Evolutionary conservation across 2,888 invertebrate genomes (phyloP).

Genomic region (Alentia gelatinosa): DNA sequence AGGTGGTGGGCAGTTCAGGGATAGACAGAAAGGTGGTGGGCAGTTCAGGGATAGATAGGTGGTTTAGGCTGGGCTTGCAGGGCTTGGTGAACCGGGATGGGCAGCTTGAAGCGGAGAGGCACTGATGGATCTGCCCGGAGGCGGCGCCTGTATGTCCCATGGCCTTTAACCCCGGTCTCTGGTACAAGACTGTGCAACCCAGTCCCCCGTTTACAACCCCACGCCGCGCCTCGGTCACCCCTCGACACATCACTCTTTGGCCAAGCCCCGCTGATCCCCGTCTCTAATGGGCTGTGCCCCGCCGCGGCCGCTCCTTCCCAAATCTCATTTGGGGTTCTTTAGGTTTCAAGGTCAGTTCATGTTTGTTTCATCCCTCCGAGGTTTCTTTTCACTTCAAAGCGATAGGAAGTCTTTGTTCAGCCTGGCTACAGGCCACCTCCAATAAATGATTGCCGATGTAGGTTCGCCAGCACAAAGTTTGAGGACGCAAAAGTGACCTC

Average conservation of each 20-base stretch:
- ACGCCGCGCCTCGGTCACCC: background rate
- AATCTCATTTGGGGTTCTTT: background rate
- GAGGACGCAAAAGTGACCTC: too few relatives aligned
- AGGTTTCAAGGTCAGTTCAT: background rate
- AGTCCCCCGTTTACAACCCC: background rate
- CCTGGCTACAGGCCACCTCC: too few relatives aligned
- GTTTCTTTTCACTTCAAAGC: too few relatives aligned
- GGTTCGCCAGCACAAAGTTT: too few relatives aligned
- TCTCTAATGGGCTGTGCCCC: background rate
- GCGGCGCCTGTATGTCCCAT: background rate
- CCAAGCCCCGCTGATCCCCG: background rate
- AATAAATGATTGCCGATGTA: too few relatives aligned
- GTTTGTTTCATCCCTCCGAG: background rate
- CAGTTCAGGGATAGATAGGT: too few relatives aligned
- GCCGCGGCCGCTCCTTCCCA: background rate
- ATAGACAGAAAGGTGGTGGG: too few relatives aligned
- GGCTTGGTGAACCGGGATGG: too few relatives aligned
- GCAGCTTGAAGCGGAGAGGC: background rate
- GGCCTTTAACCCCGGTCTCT: background rate
- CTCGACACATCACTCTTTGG: background rate
- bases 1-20: too few relatives aligned
- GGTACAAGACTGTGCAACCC: background rate
- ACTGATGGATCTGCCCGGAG: background rate
- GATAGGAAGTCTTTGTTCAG: too few relatives aligned
- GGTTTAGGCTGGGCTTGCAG: too few relatives aligned